Conservation (phyloP, 37 sponge, comb jelly and placozoan genomes). For the Diacarnus erythraeanus region DNA sequence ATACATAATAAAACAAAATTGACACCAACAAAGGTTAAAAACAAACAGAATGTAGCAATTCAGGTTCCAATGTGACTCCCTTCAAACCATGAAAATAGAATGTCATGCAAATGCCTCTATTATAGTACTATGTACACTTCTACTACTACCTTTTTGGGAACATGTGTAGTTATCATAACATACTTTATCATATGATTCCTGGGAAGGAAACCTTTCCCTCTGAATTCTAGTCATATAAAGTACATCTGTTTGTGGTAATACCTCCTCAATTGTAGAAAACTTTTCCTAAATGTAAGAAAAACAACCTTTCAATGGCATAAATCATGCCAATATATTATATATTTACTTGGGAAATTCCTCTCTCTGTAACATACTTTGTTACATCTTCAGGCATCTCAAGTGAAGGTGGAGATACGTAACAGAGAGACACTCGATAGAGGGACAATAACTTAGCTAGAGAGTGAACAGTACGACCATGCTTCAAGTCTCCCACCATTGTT, state of each 20-base stretch:
- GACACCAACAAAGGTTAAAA: no score
- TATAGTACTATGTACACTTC: no score
- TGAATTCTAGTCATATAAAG: conserved; percentile 98
- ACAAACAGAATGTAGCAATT: no score
- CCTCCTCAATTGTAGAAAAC: conserved; percentile 74
- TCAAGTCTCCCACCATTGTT: conserved; percentile 98
- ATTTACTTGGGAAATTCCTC: conserved; percentile 78
- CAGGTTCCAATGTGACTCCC: no score
- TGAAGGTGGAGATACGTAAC: conserved; percentile 83
- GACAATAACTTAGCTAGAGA: conserved; percentile 93
- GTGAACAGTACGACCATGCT: conserved; percentile 98
- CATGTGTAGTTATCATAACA: not conserved
- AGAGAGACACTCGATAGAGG: conserved; percentile 78
- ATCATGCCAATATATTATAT: not conserved
- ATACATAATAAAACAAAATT: no score
- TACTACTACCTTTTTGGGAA: no score
- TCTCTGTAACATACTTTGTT: conserved; percentile 52
- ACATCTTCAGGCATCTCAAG: conserved; percentile 91
- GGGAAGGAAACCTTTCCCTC: conserved; percentile 84
- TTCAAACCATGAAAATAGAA: no score
- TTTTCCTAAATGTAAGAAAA: conserved; percentile 34
- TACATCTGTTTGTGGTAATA: conserved; percentile 90
- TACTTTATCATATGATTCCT: conserved; percentile 86
- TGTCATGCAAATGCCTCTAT: no score
- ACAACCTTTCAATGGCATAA: not conserved